Evolutionary conservation across 2,888 invertebrate species (phyloP), one percentile per base, ranked within the genome.

Genomic region (Geophilus truncorum): DNA sequence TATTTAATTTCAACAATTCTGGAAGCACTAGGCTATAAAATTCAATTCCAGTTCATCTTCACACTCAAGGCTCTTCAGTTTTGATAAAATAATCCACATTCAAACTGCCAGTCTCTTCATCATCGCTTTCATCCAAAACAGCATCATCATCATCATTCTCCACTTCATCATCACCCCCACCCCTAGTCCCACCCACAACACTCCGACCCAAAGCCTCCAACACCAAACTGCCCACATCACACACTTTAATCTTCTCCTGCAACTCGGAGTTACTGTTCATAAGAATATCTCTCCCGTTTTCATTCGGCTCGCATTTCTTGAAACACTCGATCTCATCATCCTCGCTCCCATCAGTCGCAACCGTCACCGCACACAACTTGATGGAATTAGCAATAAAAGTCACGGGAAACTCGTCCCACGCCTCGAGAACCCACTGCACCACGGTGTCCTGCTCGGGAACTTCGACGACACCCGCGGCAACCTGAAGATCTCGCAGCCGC

Each of bases 271-370:
- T 40, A 40, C 36, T 40, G 12, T 15, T 3, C 36, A 15, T 15
- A 3, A 40, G 10, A 40, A 40, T 15, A 2, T 40, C 36, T 9
- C 36, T 2, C 10, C 70, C 28, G n/a, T 77, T 28, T 6, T 34
- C 21, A 9, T 30, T 25, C 30, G 77, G 77, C 77, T 77, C 28
- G 23, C 77, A 25, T n/a, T 77, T 21, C 21, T 32, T 5, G 28
- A 77, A 77, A 77, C 77, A 77, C 28, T 77, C 28, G 28, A 77
- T 34, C 21, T 32, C 32, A n/a, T 30, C 32, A n/a, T 77, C 77
- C 12, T 77, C 77, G 25, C 28, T 28, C 5, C 77, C 77, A 77
- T 77, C 77, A 10, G 30, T 12, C 4, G 77, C 77, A 2, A 77
- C 77, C 25, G 77, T 77, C 3, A 77, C 21, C 6, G 12, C 77